A percentile compares a stretch with the other conserved stretches of the same genome.
Conservation (phyloP, 2,888 invertebrate genomes). For the Dryadula phaetusa region DNA sequence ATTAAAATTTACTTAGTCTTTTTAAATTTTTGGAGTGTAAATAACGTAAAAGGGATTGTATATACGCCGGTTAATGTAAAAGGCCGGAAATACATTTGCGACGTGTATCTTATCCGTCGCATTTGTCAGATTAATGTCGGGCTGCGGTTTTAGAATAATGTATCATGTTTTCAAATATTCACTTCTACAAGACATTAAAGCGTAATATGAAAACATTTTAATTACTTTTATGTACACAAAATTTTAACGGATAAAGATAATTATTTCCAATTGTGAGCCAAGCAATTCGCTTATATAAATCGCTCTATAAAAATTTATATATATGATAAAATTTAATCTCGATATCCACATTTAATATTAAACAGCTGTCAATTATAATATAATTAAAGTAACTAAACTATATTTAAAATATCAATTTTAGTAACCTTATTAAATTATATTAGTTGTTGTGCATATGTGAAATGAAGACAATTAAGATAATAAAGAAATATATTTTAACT, state of each 20-base stretch:
- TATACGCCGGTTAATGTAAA: background rate
- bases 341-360: too few species aligned
- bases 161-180: background rate
- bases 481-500: too few species aligned
- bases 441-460: too few species aligned
- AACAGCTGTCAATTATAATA: too few species aligned
- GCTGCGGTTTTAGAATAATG: conserved; percentile 4
- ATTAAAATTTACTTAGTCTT: background rate
- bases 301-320: background rate
- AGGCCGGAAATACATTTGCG: conserved; percentile 4
- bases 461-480: too few species aligned
- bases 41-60: background rate
- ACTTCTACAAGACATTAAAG: background rate
- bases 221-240: background rate
- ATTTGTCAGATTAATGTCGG: conserved; percentile 9
- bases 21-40: background rate
- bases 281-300: too few species aligned
- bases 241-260: too few species aligned
- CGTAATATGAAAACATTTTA: background rate
- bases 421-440: too few species aligned
- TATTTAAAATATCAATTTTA: too few species aligned
- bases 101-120: background rate
- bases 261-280: too few species aligned
- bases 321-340: too few species aligned
- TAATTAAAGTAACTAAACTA: too few species aligned